A percentile compares a stretch with the other conserved stretches of the same genome.
Conservation (phyloP, 2,797 vertebrate species). For the Halcyon badia region DNA sequence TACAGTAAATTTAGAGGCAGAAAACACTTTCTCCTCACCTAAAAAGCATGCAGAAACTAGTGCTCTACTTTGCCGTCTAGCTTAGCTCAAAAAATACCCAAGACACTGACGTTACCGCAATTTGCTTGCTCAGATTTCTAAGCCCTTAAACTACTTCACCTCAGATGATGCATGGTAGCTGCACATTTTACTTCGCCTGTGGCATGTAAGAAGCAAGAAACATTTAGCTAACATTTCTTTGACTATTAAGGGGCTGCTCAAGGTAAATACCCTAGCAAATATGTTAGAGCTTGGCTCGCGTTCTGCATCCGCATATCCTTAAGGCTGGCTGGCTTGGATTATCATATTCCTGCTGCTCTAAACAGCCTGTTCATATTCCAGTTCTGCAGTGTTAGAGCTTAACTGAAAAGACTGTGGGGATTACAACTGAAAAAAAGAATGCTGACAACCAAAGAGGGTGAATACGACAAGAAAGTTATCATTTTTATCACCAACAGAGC, state of each 20-base stretch:
- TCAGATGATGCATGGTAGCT: not conserved
- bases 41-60: conserved; percentile 47
- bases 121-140: not conserved
- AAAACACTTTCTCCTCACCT: conserved; percentile 56
- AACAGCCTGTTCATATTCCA: conserved; percentile 17
- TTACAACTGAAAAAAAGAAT: conserved; percentile 40
- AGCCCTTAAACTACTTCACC: conserved; percentile 25
- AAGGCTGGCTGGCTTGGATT: conserved; percentile 28
- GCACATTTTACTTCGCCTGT: not conserved
- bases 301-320: conserved; percentile 17
- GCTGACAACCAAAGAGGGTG: not conserved
- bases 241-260: conserved; percentile 33
- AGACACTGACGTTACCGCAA: not conserved
- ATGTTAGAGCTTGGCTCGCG: not conserved
- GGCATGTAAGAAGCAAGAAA: not conserved
- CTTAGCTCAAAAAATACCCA: not conserved
- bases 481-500: not conserved
- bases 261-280: conserved; percentile 25
- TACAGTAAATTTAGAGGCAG: conserved; percentile 24
- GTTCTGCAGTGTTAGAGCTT: not conserved
- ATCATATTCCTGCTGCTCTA: conserved; percentile 19
- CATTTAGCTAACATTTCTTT: conserved; percentile 1
- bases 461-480: not conserved
- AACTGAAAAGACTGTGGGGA: conserved; percentile 3
- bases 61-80: not conserved